phyloP scores from a whole-genome alignment of 1,140 invertebrate species.

The Adelges cooleyi region DNA sequence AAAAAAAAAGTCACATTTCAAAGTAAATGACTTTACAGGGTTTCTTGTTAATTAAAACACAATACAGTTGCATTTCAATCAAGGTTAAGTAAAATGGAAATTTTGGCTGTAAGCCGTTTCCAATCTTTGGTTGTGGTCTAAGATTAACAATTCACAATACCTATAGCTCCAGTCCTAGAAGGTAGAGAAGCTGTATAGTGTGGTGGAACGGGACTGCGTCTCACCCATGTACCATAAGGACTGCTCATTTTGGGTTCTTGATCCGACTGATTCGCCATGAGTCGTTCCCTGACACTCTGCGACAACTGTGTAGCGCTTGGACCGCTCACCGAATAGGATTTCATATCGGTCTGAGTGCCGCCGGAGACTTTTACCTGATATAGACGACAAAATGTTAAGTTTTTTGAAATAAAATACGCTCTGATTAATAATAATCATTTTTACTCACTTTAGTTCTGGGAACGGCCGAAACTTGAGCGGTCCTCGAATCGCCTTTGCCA shows the following conservation, averaged over 20 bases:
- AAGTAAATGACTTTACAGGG: no score
- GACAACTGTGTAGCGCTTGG: conserved; percentile 70
- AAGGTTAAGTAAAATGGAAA: no score
- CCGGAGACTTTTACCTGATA: conserved; percentile 62
- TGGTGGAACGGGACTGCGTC: conserved; percentile 40
- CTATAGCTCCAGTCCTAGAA: conserved; percentile 36
- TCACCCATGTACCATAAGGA: conserved; percentile 47
- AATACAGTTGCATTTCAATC: no score
- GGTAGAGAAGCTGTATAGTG: conserved; percentile 44
- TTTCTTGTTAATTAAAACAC: no score
- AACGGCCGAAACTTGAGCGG: conserved; percentile 70
- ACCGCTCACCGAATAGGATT: conserved; percentile 67
- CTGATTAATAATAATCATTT: neutral
- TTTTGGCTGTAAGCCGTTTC: no score
- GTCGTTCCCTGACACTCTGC: conserved; percentile 65
- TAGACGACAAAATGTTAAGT: neutral
- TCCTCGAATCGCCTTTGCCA: conserved; percentile 45
- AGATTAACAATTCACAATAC: conserved; percentile 29
- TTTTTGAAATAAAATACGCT: neutral
- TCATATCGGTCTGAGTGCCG: conserved; percentile 75
- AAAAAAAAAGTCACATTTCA: no score
- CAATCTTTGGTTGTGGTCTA: no score
- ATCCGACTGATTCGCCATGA: conserved; percentile 40
- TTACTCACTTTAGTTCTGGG: conserved; percentile 54
- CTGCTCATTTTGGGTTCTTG: conserved; percentile 37